Base-by-base conservation (phyloP, 2,888 invertebrate species). In the Nycteola revayana region DNA sequence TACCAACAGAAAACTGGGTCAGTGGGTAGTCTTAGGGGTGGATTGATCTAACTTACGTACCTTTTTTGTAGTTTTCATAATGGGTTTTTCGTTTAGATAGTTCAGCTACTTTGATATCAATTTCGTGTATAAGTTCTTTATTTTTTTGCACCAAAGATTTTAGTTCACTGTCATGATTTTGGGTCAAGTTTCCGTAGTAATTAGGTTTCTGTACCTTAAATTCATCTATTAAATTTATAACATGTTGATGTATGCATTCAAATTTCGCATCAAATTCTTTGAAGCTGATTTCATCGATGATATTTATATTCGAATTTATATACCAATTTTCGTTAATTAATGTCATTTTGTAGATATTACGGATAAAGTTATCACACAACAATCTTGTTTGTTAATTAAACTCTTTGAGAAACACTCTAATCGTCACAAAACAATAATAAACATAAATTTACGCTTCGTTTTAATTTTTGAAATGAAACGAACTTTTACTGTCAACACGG, bases 51-150 rank as follows among this genome's bases (percentile, higher is more conserved):
- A 14, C 2, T 9, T 23, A 32, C 29, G 4, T 47, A 82, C 87
- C 85, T 66, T 73, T 68, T 60, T 84, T 88, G 24, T 54, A 78
- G 29, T 45, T 69, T 47, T 77, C 76, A 57, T 82, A 86, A 26
- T 74, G 69, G 10, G 18, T 43, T 60, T 80, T 74, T 36, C 74
- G 69, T 33, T 49, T 53, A 3, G 71, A 48, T 25, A 81, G 44
- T 33, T 69, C 72, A 36, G 73, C 66, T 22, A 72, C 21, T 65
- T 76, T 81, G 18, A 17, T 41, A 7, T 79, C 83, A 21, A 85
- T 75, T 27, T 77, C 67, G 28, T 62, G 53, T 9, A 72, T 68
- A 23, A 84, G 26, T 24, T 69, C 58, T 49, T 70, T 80, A 52
- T 87, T 88, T 36, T 41, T 60, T 27, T 84, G 82, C 9, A 60